Conservation (phyloP, 2,113 vertebrate species). For the Malurus melanocephalus region DNA sequence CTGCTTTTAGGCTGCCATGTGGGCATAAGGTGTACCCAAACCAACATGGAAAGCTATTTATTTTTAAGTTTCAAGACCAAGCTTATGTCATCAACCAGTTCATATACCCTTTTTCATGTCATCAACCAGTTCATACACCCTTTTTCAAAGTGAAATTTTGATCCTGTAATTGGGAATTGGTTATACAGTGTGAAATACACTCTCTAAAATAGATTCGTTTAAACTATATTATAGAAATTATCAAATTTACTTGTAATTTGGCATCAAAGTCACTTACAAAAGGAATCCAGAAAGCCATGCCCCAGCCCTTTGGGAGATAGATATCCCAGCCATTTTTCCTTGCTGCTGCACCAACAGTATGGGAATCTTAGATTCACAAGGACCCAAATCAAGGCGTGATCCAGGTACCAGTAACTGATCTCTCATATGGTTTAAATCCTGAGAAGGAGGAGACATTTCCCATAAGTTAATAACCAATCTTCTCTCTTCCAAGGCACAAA, state of each 20-base stretch:
- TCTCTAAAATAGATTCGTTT: not conserved
- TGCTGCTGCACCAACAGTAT: constrained; percentile 90
- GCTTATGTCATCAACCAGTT: not conserved
- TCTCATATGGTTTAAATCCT: constrained; percentile 89
- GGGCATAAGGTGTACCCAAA: not conserved
- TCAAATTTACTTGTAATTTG: not conserved
- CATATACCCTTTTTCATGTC: too few species aligned
- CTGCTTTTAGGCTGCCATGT: not conserved
- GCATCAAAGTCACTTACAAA: constrained; percentile 78
- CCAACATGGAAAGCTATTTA: not conserved
- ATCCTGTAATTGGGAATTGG: not conserved
- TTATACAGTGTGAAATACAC: not conserved
- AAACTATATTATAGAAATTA: not conserved
- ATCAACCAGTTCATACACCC: fast-evolving
- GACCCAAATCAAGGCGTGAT: constrained; percentile 81
- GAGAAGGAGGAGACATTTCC: constrained; percentile 22
- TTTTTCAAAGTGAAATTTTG: not conserved
- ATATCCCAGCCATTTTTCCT: constrained; percentile 90
- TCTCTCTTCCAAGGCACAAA: not conserved
- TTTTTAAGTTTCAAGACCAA: not conserved
- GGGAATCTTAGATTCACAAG: constrained; percentile 83
- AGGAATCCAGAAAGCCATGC: constrained; percentile 97
- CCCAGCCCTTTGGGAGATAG: constrained; percentile 92
- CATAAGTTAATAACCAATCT: not conserved
- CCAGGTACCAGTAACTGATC: constrained; percentile 90